Conservation (phyloP, 2,888 invertebrate genomes). For the Epinotia demarniana region DNA sequence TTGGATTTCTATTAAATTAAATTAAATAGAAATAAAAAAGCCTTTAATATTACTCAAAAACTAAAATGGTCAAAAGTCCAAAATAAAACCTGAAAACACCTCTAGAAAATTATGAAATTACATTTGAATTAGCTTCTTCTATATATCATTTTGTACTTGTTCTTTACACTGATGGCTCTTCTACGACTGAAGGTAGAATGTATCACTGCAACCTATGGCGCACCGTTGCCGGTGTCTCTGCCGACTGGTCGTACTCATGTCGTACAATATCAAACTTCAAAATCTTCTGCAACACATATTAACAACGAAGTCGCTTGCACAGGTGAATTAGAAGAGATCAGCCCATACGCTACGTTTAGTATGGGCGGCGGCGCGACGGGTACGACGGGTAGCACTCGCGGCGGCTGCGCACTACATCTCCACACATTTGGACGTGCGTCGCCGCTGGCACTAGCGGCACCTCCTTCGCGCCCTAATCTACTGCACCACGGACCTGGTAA, state of each 20-base stretch:
- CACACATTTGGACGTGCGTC: constrained; percentile 65
- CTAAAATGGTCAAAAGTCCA: too few species aligned
- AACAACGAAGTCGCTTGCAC: background rate
- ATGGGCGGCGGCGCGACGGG: constrained; percentile 77
- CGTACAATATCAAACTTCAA: background rate
- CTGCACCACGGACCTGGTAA: constrained; percentile 60
- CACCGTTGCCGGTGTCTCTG: background rate
- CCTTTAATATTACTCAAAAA: too few species aligned
- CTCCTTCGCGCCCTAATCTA: constrained; percentile 67
- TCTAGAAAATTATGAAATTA: too few species aligned
- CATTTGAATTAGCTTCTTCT: too few species aligned
- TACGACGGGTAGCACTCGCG: constrained; percentile 75
- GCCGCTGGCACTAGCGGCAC: constrained; percentile 62
- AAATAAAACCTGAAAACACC: too few species aligned
- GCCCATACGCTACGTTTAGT: constrained; percentile 91
- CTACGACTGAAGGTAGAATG: background rate
- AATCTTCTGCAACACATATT: background rate
- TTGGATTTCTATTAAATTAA: too few species aligned
- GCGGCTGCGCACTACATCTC: constrained; percentile 65
- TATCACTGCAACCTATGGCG: background rate
- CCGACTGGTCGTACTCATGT: background rate
- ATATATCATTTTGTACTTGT: too few species aligned
- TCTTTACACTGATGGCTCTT: background rate
- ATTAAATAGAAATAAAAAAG: too few species aligned
- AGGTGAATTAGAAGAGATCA: constrained; percentile 88